A percentile compares a stretch with the other conserved stretches of the same genome.
Conservation (phyloP, 2,113 vertebrate species). For the Ptilorrhoa leucosticta region DNA sequence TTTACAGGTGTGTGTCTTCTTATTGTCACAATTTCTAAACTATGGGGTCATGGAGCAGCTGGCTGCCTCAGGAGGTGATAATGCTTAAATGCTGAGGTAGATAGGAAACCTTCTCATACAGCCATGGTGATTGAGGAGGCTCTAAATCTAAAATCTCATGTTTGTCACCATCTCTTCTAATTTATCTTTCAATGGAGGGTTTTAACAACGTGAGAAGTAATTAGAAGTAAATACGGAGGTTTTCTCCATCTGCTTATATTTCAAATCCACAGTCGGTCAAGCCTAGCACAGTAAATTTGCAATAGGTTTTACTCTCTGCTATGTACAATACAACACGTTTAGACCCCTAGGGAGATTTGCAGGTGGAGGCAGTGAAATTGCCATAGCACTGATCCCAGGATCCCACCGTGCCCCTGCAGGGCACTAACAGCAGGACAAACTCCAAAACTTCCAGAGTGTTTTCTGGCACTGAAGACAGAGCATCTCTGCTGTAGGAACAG, state of each 20-base stretch:
- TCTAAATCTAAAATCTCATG: background rate
- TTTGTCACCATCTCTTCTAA: background rate
- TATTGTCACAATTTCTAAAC: background rate
- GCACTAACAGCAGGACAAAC: background rate
- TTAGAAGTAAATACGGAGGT: background rate
- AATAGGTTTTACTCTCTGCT: background rate
- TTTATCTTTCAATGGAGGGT: background rate
- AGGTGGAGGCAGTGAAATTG: background rate
- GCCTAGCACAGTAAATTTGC: background rate
- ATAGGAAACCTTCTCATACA: background rate
- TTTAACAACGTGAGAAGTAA: background rate
- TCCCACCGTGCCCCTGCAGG: accelerated
- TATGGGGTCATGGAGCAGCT: background rate
- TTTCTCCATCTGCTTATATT: slow-evolving; percentile 2
- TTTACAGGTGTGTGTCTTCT: background rate
- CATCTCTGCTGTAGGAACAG: background rate
- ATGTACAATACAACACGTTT: background rate
- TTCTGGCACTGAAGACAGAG: background rate
- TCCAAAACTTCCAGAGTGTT: background rate
- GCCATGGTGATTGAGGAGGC: background rate
- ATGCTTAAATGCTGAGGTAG: background rate
- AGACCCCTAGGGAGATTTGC: background rate
- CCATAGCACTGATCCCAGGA: background rate
- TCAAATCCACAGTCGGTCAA: background rate
- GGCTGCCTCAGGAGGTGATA: background rate